Evolutionary conservation across 2,888 invertebrate species (phyloP).

Genomic region (Agrotis puta): DNA sequence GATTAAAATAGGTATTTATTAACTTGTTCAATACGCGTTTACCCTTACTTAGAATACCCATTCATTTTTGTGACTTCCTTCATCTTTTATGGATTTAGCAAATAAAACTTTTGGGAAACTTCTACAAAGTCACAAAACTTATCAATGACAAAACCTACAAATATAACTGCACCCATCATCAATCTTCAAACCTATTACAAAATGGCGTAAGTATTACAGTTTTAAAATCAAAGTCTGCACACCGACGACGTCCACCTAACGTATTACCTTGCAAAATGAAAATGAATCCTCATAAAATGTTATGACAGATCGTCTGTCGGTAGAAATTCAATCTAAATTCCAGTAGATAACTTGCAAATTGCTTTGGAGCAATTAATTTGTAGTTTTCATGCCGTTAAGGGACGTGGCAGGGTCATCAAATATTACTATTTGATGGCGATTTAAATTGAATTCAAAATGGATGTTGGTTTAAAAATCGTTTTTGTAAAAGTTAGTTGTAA

Average conservation of each 20-base stretch:
- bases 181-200: slow-evolving; percentile 19
- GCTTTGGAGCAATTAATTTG: slow-evolving; percentile 54
- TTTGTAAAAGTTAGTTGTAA: slow-evolving; percentile 11
- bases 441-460: slow-evolving; percentile 38
- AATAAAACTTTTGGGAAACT: too few relatives aligned
- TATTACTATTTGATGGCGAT: slow-evolving; percentile 46
- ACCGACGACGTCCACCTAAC: slow-evolving; percentile 23
- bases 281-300: slow-evolving; percentile 51
- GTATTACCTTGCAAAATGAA: slow-evolving; percentile 53
- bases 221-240: slow-evolving; percentile 29
- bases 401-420: slow-evolving; percentile 44
- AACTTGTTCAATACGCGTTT: too few relatives aligned
- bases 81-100: too few relatives aligned
- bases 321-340: slow-evolving; percentile 57
- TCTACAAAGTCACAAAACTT: too few relatives aligned
- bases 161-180: neutral
- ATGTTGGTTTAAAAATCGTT: slow-evolving; percentile 10
- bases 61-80: too few relatives aligned
- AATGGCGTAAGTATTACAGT: slow-evolving; percentile 7
- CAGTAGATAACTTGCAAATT: slow-evolving; percentile 48
- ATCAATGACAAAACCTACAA: neutral
- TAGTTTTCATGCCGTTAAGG: slow-evolving; percentile 44
- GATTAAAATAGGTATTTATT: too few relatives aligned
- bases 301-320: slow-evolving; percentile 41
- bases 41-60: too few relatives aligned